Percentiles rank a stretch among this genome's conserved stretches.
Conservation (phyloP, 2,888 invertebrate species). For the Trachelus iudaicus region DNA sequence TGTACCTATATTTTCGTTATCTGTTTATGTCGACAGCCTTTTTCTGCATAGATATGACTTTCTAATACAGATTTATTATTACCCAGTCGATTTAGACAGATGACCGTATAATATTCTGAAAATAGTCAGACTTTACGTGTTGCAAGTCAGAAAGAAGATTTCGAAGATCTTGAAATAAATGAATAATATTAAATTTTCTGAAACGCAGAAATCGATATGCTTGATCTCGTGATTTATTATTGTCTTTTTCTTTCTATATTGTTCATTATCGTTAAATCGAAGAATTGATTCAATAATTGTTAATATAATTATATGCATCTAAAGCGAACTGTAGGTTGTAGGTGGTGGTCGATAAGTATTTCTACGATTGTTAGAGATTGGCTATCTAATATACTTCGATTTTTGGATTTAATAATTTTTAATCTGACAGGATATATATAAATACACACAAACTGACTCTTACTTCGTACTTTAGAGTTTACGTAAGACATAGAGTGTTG, state of each 20-base stretch:
- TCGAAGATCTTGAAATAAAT: not conserved
- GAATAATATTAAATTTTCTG: not conserved
- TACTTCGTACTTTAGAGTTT: not conserved
- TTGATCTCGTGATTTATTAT: not conserved
- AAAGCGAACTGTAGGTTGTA: not conserved
- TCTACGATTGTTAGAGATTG: not conserved
- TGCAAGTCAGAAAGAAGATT: not conserved
- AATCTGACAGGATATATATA: not conserved
- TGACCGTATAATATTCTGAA: not conserved
- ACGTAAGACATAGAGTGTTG: not conserved
- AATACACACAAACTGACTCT: not conserved
- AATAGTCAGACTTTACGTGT: not conserved
- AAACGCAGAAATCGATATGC: not conserved
- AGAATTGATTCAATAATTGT: not conserved
- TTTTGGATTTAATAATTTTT: not conserved
- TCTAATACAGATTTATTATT: not conserved
- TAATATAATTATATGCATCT: not conserved
- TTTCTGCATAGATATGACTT: slow-evolving; percentile 23
- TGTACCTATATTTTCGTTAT: slow-evolving; percentile 12
- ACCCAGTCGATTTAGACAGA: not conserved
- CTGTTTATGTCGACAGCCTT: slow-evolving; percentile 31
- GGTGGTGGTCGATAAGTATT: not conserved
- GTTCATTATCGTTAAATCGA: not conserved
- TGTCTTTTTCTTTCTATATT: not conserved
- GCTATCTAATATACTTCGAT: not conserved